Evolutionary conservation across 1,140 invertebrate species (phyloP).

Genomic region (Himalopsyche phryganea): DNA sequence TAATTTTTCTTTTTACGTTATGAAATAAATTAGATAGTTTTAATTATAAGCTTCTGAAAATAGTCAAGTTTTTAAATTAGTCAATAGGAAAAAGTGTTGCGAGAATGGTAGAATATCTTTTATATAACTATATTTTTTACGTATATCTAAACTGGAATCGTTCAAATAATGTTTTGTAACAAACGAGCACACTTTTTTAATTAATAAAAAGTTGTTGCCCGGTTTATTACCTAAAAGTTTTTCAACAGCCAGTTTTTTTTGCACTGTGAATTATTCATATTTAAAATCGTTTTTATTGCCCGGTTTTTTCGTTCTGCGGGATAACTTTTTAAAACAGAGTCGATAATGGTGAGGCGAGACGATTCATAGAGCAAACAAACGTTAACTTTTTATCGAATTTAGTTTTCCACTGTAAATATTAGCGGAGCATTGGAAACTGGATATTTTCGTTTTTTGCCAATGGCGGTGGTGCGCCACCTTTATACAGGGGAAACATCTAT

Average conservation of each 20-base stretch:
- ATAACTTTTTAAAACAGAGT: not conserved
- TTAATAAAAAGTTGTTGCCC: too few relatives aligned
- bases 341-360: not conserved
- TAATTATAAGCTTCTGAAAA: too few relatives aligned
- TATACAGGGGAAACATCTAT: not conserved
- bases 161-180: too few relatives aligned
- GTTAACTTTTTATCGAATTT: conserved; percentile 18
- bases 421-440: conserved; percentile 11
- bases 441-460: conserved; percentile 10
- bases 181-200: too few relatives aligned
- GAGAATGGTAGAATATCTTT: too few relatives aligned
- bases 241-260: not conserved
- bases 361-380: conserved; percentile 12
- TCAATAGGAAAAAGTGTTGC: too few relatives aligned
- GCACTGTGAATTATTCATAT: conserved; percentile 6
- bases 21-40: too few relatives aligned
- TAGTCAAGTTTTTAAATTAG: too few relatives aligned
- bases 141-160: too few relatives aligned
- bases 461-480: not conserved
- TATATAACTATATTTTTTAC: too few relatives aligned
- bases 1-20: too few relatives aligned
- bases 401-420: conserved; percentile 18
- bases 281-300: conserved; percentile 1
- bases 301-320: not conserved
- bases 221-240: conserved; percentile 3